A percentile compares a stretch with the other conserved stretches of the same genome.
phyloP scores from a whole-genome alignment of 2,113 vertebrate species.

The Tragelaphus buxtoni region DNA sequence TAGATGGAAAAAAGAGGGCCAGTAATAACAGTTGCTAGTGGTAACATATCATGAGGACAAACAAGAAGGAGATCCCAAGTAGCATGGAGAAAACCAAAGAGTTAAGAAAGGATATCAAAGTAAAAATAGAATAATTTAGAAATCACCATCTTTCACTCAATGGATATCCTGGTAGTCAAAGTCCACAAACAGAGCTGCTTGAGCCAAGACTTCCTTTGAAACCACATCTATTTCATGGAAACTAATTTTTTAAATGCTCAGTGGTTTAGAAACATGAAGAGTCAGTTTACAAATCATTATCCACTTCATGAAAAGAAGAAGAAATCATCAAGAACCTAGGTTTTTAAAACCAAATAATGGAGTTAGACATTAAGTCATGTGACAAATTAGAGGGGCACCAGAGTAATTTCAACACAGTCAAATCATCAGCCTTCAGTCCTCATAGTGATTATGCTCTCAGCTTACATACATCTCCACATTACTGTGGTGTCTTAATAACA shows the following conservation, averaged over 20 bases:
- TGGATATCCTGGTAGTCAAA: constrained; percentile 63
- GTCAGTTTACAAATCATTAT: constrained; percentile 77
- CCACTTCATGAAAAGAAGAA: constrained; percentile 69
- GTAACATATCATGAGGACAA: constrained; percentile 52
- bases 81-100: constrained; percentile 64
- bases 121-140: constrained; percentile 79
- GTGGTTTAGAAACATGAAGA: constrained; percentile 79
- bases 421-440: constrained; percentile 26
- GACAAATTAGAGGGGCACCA: constrained; percentile 67
- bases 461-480: constrained; percentile 71
- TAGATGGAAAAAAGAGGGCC: background rate
- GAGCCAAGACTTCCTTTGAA: constrained; percentile 79
- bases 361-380: constrained; percentile 48
- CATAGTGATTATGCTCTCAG: constrained; percentile 75
- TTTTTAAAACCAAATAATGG: constrained; percentile 63
- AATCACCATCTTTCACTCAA: constrained; percentile 72
- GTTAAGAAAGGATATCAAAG: constrained; percentile 70
- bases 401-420: constrained; percentile 63
- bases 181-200: constrained; percentile 49
- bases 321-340: constrained; percentile 53
- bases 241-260: constrained; percentile 76
- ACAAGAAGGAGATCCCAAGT: constrained; percentile 31
- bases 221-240: constrained; percentile 78
- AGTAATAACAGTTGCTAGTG: constrained; percentile 44
- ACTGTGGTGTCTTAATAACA: constrained; percentile 71